Evolutionary conservation across 2,113 vertebrate genomes (phyloP).

Genomic region (Lepus americanus): DNA sequence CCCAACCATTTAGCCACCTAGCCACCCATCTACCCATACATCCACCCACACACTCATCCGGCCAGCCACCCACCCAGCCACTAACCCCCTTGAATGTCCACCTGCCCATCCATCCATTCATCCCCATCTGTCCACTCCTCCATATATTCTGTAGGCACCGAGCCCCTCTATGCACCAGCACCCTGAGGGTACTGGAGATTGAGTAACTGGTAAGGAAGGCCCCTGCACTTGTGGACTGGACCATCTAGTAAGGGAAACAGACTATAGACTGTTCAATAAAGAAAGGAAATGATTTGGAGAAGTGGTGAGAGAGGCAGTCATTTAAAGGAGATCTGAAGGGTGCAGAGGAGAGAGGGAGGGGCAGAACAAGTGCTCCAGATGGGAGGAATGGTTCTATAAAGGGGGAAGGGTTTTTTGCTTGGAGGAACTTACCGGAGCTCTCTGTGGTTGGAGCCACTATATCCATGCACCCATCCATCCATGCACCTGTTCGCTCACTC

Average conservation of each 20-base stretch:
- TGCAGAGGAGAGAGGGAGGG: too few species aligned
- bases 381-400: background rate
- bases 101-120: background rate
- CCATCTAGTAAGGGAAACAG: background rate
- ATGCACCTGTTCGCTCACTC: too few species aligned
- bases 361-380: background rate
- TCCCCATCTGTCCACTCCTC: too few species aligned
- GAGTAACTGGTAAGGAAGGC: background rate
- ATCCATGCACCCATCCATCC: background rate
- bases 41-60: background rate
- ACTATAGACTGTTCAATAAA: background rate
- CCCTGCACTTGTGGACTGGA: background rate
- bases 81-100: background rate
- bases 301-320: background rate
- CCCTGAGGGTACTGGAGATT: background rate
- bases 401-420: background rate
- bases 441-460: background rate
- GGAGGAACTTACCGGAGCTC: background rate
- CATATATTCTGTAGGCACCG: background rate
- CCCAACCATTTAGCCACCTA: fast-evolving
- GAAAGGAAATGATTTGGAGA: background rate
- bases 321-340: background rate
- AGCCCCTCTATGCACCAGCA: background rate
- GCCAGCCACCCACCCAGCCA: fast-evolving
- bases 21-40: too few species aligned